Conservation (phyloP, 2,113 vertebrate species). For the Calidris pugnax region DNA sequence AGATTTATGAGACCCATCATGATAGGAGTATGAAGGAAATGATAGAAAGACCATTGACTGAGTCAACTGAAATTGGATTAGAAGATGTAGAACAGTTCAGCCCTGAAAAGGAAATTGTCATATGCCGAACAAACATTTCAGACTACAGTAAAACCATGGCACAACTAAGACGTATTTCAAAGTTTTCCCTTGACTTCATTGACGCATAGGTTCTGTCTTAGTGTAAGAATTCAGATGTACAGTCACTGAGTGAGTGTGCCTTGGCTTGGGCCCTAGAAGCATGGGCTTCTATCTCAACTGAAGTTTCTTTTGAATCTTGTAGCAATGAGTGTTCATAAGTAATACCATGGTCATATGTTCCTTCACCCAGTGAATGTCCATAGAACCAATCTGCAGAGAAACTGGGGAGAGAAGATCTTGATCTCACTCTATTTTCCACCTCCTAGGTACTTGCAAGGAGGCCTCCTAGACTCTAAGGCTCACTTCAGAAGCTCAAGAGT, state of each 20-base stretch:
- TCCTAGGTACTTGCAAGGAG: background rate
- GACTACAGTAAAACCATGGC: background rate
- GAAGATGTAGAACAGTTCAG: constrained; percentile 54
- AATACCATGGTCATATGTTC: rapidly evolving
- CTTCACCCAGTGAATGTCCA: background rate
- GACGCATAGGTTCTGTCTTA: background rate
- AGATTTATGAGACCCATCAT: constrained; percentile 73
- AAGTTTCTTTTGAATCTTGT: background rate
- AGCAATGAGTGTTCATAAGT: background rate
- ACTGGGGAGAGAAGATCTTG: background rate
- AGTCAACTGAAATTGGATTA: constrained; percentile 68
- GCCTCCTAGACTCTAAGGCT: background rate
- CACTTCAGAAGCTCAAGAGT: background rate
- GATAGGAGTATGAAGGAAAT: constrained; percentile 53
- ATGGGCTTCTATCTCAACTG: background rate
- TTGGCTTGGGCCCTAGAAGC: too few relatives aligned
- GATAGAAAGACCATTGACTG: constrained; percentile 60
- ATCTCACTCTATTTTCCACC: background rate
- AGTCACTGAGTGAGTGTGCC: rapidly evolving
- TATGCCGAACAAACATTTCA: constrained; percentile 23
- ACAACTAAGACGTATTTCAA: background rate
- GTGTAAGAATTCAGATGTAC: background rate
- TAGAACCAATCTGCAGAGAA: background rate
- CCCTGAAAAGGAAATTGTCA: constrained; percentile 8
- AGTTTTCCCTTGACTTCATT: background rate